phyloP scores from a whole-genome alignment of 2,113 vertebrate genomes.

The Meles meles region DNA sequence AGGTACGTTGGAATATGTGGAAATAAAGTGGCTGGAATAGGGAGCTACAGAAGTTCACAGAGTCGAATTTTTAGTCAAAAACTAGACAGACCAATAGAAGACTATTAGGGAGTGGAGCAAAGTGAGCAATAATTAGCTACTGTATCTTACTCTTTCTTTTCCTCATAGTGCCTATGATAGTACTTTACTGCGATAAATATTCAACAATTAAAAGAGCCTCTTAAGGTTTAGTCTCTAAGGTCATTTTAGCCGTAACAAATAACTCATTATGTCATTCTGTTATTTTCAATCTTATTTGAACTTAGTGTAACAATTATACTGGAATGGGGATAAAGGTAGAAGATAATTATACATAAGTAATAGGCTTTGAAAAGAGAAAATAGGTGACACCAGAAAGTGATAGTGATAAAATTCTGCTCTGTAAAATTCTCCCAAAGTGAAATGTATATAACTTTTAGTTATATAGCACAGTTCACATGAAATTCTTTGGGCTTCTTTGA shows the following conservation, averaged over 20 bases:
- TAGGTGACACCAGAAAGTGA: not conserved
- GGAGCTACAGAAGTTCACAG: not conserved
- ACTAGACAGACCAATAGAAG: not conserved
- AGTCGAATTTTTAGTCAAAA: not conserved
- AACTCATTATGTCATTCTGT: not conserved
- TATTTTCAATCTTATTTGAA: conserved; percentile 39
- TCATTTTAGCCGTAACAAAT: not conserved
- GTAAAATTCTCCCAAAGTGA: not conserved
- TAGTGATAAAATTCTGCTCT: not conserved
- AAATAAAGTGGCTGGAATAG: not conserved
- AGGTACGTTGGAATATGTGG: not conserved
- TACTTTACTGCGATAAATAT: not conserved
- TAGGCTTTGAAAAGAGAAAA: not conserved
- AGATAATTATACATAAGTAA: not conserved
- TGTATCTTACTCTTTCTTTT: not conserved
- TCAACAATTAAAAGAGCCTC: not conserved
- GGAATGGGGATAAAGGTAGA: not conserved
- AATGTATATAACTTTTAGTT: not conserved
- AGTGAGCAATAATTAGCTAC: not conserved
- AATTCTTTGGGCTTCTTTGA: not conserved
- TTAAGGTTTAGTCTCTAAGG: not conserved
- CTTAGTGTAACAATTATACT: not conserved
- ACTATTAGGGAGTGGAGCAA: not conserved
- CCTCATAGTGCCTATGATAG: not conserved
- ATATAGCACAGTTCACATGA: not conserved